Evolutionary conservation across 2,888 invertebrate genomes (phyloP).

Genomic region (Flexamia atlantica): DNA sequence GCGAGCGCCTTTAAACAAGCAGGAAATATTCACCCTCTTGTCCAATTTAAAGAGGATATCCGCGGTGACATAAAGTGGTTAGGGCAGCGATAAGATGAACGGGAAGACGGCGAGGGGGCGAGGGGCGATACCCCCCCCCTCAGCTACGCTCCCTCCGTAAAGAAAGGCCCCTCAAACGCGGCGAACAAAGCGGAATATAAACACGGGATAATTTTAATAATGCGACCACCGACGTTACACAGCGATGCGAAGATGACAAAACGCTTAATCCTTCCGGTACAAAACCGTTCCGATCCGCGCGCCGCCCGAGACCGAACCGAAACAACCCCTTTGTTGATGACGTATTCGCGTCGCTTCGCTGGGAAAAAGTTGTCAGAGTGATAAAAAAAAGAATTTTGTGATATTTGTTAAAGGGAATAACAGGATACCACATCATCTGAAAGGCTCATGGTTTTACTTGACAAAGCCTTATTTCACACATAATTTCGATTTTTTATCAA

Average conservation of each 20-base stretch:
- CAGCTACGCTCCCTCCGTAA: not conserved
- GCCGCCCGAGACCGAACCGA: not conserved
- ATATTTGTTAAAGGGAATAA: no score
- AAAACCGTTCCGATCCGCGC: slow-evolving; percentile 9
- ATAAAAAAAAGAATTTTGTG: no score
- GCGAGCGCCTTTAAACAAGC: not conserved
- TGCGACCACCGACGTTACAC: slow-evolving; percentile 17
- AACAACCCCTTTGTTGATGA: not conserved
- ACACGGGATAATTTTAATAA: slow-evolving; percentile 49
- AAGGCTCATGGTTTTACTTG: no score
- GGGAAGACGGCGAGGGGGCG: not conserved
- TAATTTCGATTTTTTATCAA: no score
- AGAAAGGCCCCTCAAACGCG: no score
- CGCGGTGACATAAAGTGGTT: slow-evolving; percentile 35
- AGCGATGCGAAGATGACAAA: slow-evolving; percentile 49
- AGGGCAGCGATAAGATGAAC: slow-evolving; percentile 31
- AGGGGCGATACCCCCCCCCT: not conserved
- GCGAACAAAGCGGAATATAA: slow-evolving; percentile 38
- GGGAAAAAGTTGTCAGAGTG: no score
- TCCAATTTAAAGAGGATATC: slow-evolving; percentile 37
- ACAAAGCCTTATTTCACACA: no score
- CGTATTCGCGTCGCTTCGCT: no score
- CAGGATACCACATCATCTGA: no score
- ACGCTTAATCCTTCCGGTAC: slow-evolving; percentile 55
- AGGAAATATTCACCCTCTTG: slow-evolving; percentile 23